Evolutionary conservation across 2,113 vertebrate genomes (phyloP), one percentile per base, ranked within the genome.

Genomic region (Sylvietta virens): DNA sequence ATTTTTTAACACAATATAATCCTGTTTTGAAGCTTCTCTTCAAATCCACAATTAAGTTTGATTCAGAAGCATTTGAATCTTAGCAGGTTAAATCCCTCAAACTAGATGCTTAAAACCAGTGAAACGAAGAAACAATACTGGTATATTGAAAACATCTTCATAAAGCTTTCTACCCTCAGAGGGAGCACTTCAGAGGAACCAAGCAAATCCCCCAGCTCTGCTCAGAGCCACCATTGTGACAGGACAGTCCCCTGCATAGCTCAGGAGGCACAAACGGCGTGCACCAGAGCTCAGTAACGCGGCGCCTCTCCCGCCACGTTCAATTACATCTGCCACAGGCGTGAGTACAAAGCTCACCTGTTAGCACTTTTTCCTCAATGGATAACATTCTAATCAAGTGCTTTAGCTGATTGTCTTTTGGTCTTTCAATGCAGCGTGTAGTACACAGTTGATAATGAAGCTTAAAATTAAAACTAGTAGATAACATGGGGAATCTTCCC

Each of bases 191-290:
- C 21, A 81, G 23, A 79, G 4, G 8, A 86, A 35, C 10, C 12
- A 78, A 26, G 70, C 28, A 58, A 7, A 28, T 7, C 54, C 5
- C 3, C 2, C 30, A 87, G 47, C 39, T 3, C 1, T 22, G 40
- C 40, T n/a, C 69, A 86, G 71, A 39, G 33, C 16, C 73, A 58
- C 6, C 18, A 44, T 5, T 66, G 69, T 57, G 50, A 78, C 47
- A 51, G 18, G 30, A 31, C 47, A 92, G 20, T 9, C n/a, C 31
- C 22, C 31, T n/a, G 3, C 44, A 18, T 0, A 45, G 64, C 15
- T 93, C 69, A 91, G 23, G 24, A 87, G 44, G 48, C 45, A 33
- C 0, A 0, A 11, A n/a, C 15, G 44, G 40, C 1, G 0, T 1
- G 15, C 0, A 0, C 42, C 60, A 67, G 30, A 81, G 47, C 15